phyloP scores from a whole-genome alignment of 2,113 vertebrate species.

The Muscicapa adusta region DNA sequence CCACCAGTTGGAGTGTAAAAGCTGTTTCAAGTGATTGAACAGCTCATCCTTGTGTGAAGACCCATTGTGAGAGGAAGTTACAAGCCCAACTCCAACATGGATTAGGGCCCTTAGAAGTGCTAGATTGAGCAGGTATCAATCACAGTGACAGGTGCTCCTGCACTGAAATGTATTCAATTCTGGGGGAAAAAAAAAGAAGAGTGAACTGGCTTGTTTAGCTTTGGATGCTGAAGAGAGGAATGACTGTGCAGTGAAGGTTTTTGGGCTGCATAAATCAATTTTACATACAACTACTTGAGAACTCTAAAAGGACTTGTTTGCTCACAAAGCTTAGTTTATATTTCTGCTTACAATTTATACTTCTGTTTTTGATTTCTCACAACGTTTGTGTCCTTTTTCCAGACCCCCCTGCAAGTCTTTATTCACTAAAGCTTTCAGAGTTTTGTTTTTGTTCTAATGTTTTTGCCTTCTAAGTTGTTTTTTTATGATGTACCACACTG shows the following conservation, averaged over 20 bases:
- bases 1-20: background rate
- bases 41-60: background rate
- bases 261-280: background rate
- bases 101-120: background rate
- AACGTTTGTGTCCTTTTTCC: slow-evolving; percentile 57
- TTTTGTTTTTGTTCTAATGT: slow-evolving; percentile 33
- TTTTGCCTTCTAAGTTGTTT: slow-evolving; percentile 51
- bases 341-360: slow-evolving; percentile 45
- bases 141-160: background rate
- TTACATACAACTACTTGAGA: background rate
- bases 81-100: background rate
- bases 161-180: accelerated
- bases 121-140: background rate
- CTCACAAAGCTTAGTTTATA: slow-evolving; percentile 33
- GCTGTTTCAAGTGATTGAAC: background rate
- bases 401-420: slow-evolving; percentile 55
- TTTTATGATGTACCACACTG: slow-evolving; percentile 55
- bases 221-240: background rate
- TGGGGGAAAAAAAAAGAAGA: background rate
- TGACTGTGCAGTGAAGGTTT: background rate
- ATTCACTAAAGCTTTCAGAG: slow-evolving; percentile 48
- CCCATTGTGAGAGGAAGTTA: background rate
- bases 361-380: slow-evolving; percentile 56
- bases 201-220: background rate
- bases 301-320: slow-evolving; percentile 10